phyloP scores from a whole-genome alignment of 2,113 vertebrate species.

The Saccopteryx bilineata region DNA sequence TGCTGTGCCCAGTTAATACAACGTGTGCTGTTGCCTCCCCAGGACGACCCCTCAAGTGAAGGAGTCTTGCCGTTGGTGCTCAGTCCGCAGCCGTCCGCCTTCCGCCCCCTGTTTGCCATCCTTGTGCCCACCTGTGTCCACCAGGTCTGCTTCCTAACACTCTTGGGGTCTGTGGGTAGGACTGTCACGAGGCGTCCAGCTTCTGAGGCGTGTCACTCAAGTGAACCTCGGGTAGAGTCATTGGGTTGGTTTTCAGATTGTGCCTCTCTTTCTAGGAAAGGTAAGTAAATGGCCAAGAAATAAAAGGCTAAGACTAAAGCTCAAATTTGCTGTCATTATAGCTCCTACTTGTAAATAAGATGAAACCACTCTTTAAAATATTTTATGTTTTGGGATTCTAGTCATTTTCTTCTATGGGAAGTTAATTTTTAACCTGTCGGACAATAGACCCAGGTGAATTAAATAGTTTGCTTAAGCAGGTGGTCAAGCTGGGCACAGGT shows the following conservation, averaged over 20 bases:
- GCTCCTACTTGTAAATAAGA: not conserved
- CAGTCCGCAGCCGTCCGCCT: constrained; percentile 92
- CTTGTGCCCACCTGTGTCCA: constrained; percentile 96
- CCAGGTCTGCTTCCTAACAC: constrained; percentile 89
- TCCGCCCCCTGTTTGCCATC: constrained; percentile 93
- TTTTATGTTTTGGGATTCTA: not conserved
- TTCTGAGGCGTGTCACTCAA: not conserved
- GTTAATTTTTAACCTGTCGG: not conserved
- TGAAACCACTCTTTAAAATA: not conserved
- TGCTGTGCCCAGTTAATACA: not conserved
- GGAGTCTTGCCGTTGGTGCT: constrained; percentile 93
- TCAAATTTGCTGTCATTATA: not conserved
- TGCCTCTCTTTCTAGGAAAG: not conserved
- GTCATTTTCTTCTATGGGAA: not conserved
- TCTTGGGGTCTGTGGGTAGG: not conserved
- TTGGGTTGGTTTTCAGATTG: not conserved
- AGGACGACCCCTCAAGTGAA: constrained; percentile 94
- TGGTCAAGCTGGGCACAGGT: not conserved
- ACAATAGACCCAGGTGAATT: not conserved
- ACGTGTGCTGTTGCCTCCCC: constrained; percentile 39
- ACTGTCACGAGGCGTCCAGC: not conserved
- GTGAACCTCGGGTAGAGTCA: accelerated
- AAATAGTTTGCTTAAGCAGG: not conserved
- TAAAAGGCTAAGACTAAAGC: not conserved
- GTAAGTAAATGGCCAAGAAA: not conserved